A percentile compares a stretch with the other conserved stretches of the same genome.
Conservation (phyloP, 2,888 invertebrate species). For the Liodrosophila aerea region DNA sequence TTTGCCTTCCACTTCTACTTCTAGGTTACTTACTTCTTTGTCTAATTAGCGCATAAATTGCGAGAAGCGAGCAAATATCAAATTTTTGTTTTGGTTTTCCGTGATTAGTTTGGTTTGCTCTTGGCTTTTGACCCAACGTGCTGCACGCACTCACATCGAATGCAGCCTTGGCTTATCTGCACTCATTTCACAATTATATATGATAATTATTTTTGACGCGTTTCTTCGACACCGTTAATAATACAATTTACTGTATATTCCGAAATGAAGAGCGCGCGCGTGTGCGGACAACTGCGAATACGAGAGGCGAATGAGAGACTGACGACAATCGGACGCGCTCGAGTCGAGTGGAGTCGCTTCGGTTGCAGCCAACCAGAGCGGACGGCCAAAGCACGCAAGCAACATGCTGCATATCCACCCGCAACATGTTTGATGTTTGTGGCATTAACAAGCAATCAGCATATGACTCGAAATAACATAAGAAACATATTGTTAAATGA, state of each 20-base stretch:
- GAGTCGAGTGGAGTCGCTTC: slow-evolving; percentile 1
- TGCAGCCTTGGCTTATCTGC: background rate
- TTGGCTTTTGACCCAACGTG: too few species aligned
- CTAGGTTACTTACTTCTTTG: slow-evolving; percentile 11
- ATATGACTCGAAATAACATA: too few species aligned
- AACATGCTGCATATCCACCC: slow-evolving; percentile 21
- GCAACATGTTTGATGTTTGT: slow-evolving; percentile 18
- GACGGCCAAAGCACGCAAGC: slow-evolving; percentile 11
- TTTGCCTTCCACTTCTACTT: slow-evolving; percentile 6
- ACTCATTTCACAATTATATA: background rate
- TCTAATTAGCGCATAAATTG: slow-evolving; percentile 43
- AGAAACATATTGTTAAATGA: too few species aligned
- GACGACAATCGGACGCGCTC: slow-evolving; percentile 17
- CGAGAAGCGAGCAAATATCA: slow-evolving; percentile 1
- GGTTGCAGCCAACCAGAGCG: slow-evolving; percentile 36
- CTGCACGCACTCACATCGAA: background rate
- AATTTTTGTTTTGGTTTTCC: slow-evolving; percentile 5
- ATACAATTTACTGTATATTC: too few species aligned
- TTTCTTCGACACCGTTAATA: too few species aligned
- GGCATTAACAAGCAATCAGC: too few species aligned
- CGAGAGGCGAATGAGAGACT: slow-evolving; percentile 50
- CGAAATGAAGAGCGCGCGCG: slow-evolving; percentile 24
- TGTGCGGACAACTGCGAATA: slow-evolving; percentile 38
- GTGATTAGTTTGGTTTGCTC: background rate
- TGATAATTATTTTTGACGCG: too few species aligned